Conservation (phyloP, 2,797 vertebrate genomes). For the Hypotaenidia philippensis region DNA sequence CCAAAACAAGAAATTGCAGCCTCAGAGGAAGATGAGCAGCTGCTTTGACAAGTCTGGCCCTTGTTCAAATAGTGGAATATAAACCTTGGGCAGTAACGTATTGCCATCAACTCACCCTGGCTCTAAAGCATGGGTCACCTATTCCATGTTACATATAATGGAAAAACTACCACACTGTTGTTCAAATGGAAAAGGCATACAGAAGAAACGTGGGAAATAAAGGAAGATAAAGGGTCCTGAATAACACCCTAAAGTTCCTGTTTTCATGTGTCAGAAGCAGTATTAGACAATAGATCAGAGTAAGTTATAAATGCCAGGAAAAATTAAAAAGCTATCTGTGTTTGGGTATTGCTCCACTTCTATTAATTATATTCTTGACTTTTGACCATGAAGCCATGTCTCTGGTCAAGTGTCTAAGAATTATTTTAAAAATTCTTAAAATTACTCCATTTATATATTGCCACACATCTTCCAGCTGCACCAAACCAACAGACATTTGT, state of each 20-base stretch:
- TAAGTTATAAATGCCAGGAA: not conserved
- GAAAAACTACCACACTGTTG: not conserved
- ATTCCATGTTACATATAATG: not conserved
- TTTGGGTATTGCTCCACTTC: not conserved
- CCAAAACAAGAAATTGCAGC: not conserved
- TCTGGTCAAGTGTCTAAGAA: not conserved
- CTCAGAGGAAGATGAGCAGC: slow-evolving; percentile 13
- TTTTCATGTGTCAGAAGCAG: not conserved
- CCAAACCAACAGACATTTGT: not conserved
- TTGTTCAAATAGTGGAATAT: slow-evolving; percentile 31
- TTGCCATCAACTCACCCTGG: not conserved
- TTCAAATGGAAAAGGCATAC: not conserved
- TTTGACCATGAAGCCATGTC: not conserved
- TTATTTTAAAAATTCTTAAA: not conserved
- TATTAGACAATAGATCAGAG: not conserved
- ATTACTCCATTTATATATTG: not conserved
- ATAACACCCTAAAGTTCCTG: not conserved
- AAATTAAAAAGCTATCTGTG: not conserved
- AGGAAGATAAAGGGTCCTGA: not conserved
- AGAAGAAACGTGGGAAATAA: not conserved
- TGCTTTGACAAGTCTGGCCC: slow-evolving; percentile 41
- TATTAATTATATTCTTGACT: not conserved
- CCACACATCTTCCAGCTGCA: not conserved
- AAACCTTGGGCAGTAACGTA: slow-evolving; percentile 7
- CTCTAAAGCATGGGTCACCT: not conserved